Evolutionary conservation across 2,888 invertebrate genomes (phyloP).

Genomic region (Scaptomyza polygonia): DNA sequence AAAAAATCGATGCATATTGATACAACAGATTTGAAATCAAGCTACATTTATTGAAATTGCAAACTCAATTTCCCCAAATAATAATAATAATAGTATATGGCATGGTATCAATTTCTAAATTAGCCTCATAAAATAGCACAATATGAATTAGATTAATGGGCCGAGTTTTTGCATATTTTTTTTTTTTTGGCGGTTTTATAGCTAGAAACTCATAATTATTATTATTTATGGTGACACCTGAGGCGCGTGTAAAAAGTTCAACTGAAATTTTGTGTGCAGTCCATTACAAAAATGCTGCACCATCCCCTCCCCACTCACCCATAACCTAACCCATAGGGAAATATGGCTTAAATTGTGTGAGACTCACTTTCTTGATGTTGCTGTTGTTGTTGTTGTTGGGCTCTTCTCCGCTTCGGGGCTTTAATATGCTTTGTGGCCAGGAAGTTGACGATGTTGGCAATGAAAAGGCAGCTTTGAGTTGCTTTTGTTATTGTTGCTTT

Average conservation of each 20-base stretch:
- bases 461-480: slow-evolving; percentile 56
- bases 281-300: slow-evolving; percentile 28
- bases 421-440: slow-evolving; percentile 58
- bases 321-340: slow-evolving; percentile 37
- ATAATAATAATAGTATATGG: too few relatives aligned
- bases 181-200: slow-evolving; percentile 34
- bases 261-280: slow-evolving; percentile 26
- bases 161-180: neutral
- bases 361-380: slow-evolving; percentile 40
- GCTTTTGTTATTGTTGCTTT: slow-evolving; percentile 22
- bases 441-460: slow-evolving; percentile 59
- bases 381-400: neutral
- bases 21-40: neutral
- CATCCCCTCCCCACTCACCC: neutral
- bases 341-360: slow-evolving; percentile 61
- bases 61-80: slow-evolving; percentile 11
- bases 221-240: slow-evolving; percentile 77
- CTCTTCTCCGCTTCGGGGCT: slow-evolving; percentile 11
- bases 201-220: slow-evolving; percentile 70
- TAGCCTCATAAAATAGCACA: slow-evolving; percentile 31
- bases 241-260: slow-evolving; percentile 60
- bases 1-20: neutral
- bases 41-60: neutral
- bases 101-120: slow-evolving; percentile 39
- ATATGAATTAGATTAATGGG: slow-evolving; percentile 34